phyloP scores from a whole-genome alignment of 1,140 invertebrate genomes.

The Drosophila pruinosa region DNA sequence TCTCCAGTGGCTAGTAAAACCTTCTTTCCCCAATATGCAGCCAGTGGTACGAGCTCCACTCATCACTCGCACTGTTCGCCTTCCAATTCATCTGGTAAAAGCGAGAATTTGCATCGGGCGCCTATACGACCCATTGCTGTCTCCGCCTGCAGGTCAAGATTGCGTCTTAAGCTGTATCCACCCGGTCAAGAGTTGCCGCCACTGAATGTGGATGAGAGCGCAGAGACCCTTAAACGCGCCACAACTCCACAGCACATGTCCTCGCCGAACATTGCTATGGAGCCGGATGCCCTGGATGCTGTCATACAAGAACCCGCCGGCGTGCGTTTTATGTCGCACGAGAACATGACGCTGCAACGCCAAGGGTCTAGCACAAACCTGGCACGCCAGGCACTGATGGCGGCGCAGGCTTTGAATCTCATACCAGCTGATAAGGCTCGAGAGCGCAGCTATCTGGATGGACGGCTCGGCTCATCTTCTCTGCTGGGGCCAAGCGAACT shows the following conservation, averaged over 20 bases:
- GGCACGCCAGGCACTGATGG: conserved; percentile 88
- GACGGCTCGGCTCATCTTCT: conserved; percentile 89
- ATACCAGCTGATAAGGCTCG: conserved; percentile 91
- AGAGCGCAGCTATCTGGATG: conserved; percentile 91
- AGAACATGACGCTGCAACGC: conserved; percentile 70
- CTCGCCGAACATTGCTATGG: conserved; percentile 78
- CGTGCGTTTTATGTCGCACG: conserved; percentile 76
- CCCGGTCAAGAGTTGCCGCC: conserved; percentile 74
- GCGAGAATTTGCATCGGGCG: conserved; percentile 58
- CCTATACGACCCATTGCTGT: conserved; percentile 78
- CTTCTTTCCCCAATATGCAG: conserved; percentile 57
- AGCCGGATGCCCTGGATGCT: conserved; percentile 55
- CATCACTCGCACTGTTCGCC: conserved; percentile 52
- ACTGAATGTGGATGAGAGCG: conserved; percentile 29
- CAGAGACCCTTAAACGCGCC: conserved; percentile 55
- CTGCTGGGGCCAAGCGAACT: conserved; percentile 92
- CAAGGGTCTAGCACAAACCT: conserved; percentile 81
- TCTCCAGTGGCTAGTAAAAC: conserved; percentile 73
- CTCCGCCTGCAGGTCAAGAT: conserved; percentile 75
- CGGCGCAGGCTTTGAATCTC: conserved; percentile 90
- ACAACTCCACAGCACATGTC: conserved; percentile 81
- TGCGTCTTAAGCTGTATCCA: conserved; percentile 76
- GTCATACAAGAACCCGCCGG: conserved; percentile 39
- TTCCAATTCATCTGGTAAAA: conserved; percentile 56
- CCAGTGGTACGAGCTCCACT: conserved; percentile 28